Evolutionary conservation across 92 coral and sea anemone species (phyloP).

Genomic region (Parazoanthus atlanticus): DNA sequence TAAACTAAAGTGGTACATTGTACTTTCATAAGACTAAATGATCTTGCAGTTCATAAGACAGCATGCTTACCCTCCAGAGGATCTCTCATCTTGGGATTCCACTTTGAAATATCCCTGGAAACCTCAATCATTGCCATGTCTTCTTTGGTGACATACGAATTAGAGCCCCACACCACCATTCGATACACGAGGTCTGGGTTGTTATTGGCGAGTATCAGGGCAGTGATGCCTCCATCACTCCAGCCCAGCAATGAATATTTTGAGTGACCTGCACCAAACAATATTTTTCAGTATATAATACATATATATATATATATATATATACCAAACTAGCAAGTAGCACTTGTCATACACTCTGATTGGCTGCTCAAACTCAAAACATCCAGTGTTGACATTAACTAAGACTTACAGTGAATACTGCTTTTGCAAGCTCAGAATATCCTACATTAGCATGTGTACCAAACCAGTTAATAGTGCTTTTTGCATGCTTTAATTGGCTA

Average conservation of each 20-base stretch:
- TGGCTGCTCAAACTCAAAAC: neutral
- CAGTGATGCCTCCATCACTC: slow-evolving; percentile 98
- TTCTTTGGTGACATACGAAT: slow-evolving; percentile 80
- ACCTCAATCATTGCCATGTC: slow-evolving; percentile 84
- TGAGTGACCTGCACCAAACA: slow-evolving; percentile 61
- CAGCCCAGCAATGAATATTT: slow-evolving; percentile 92
- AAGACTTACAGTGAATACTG: too few species aligned
- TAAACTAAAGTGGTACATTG: neutral
- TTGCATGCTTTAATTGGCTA: too few species aligned
- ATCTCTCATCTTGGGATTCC: slow-evolving; percentile 93
- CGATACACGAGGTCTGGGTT: slow-evolving; percentile 62
- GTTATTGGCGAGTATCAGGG: slow-evolving; percentile 78
- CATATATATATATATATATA: too few species aligned
- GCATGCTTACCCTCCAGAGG: slow-evolving; percentile 82
- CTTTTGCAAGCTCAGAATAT: too few species aligned
- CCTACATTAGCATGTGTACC: too few species aligned
- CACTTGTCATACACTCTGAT: too few species aligned
- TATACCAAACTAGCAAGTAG: too few species aligned
- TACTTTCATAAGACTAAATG: neutral
- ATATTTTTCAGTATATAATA: too few species aligned
- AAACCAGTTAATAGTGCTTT: too few species aligned
- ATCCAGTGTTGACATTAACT: neutral
- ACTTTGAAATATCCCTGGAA: slow-evolving; percentile 81
- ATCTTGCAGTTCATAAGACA: neutral
- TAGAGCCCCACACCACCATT: slow-evolving; percentile 98